Evolutionary conservation across 2,113 vertebrate species (phyloP), one percentile per base, ranked within the genome.

Genomic region (Ardeotis arabs): DNA sequence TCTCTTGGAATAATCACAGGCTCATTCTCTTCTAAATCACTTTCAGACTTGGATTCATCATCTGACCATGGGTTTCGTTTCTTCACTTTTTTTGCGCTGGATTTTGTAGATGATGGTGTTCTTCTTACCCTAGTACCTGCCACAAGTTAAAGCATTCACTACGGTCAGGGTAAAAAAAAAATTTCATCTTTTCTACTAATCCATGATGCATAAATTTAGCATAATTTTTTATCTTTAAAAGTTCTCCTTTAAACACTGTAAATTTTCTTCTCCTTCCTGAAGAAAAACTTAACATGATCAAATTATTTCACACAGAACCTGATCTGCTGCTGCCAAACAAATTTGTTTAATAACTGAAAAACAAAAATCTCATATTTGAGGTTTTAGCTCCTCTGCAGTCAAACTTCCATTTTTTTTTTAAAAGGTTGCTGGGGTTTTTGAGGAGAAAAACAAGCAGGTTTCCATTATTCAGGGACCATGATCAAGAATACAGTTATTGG

Each of bases 41-140:
- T 99, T 82, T 99, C 99, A 27, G 99, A 99, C 88, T 98, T 99
- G 60, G 98, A 99, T 83, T 99, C 99, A n/a, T 99, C 99, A 53
- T 99, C 99, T 76, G 99, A 99, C 99, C 99, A 99, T 5, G 99
- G 99, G 94, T 99, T 99, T 77, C 99, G 98, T 97, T 99, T 99
- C 98, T 99, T 99, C 88, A 98, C 97, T 98, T 99, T 99, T 95
- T 99, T 99, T 31, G 95, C 83, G 29, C 97, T 2, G 8, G 97
- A 84, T 98, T 99, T 99, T 84, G 97, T 96, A 85, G 98, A 94
- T 25, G 98, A 98, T 25, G 99, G 98, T 59, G 98, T 84, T 97
- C 99, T 99, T 96, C 98, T 99, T 87, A 98, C 98, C 80, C 99
- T 98, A n/a, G 99, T 56, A 72, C 98, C 99, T 99, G 97, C 44